Base-by-base conservation (phyloP, 2,888 invertebrate genomes). In the Cyclophora albipunctata region DNA sequence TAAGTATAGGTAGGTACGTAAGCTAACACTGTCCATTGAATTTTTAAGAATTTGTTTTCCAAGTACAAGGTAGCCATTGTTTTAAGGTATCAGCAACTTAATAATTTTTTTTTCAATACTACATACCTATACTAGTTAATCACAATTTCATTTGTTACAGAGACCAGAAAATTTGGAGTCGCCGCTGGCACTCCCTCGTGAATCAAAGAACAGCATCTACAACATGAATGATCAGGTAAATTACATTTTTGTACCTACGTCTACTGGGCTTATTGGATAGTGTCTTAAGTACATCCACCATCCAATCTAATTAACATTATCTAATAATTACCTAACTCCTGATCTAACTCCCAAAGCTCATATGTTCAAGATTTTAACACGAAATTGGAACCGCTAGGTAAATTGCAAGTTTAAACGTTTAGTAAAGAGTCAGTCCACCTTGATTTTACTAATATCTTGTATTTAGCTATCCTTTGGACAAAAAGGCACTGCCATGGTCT, bases 151-250 rank as follows among this genome's bases (percentile, higher is more conserved):
- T 74, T 82, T 87, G 83, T 93, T 93, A 52, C 92, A 93, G 93
- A 91, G 93, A 89, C 91, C 92, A 81, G 93, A 94, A 90, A 93
- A 91, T 84, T 89, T 94, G 75, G 93, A 93, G 77, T 89, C 93
- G 74, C 91, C 93, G 65, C 86, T 93, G 78, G 92, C 92, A 82
- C 92, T 92, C 77, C 90, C 92, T 69, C 93, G 92, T 75, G 89
- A 91, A 76, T 90, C 91, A 70, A 91, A 92, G 80, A 77, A 73
- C 67, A 92, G 91, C 89, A 90, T 92, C 68, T 93, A 93, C 91
- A 92, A 91, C 81, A 93, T 93, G 93, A 91, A 92, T 78, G 94
- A 94, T 83, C 94, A 94, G 92, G 94, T 94, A 43, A 42, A 4
- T 7, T 20, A 20, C 20, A 20, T 20, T 20, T 20, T 20, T 20